phyloP scores from a whole-genome alignment of 2,888 invertebrate genomes.

The Athripsodes cinereus region DNA sequence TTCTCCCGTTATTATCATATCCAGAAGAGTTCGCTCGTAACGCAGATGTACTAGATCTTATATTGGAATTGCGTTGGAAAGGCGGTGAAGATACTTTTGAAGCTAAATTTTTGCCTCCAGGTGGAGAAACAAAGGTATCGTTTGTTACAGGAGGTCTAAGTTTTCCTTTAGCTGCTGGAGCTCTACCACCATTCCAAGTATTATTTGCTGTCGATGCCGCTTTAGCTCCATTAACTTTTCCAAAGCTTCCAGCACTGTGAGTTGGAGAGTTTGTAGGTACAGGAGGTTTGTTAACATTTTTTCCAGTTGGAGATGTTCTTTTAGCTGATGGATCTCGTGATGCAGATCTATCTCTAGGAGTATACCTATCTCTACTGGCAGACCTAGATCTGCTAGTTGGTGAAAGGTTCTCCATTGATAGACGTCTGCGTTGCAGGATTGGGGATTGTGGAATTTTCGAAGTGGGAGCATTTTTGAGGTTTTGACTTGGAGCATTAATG shows the following conservation, averaged over 20 bases:
- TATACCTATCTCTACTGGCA: slow-evolving; percentile 26
- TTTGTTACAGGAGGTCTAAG: slow-evolving; percentile 40
- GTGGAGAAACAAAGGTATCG: slow-evolving; percentile 39
- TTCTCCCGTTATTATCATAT: slow-evolving; percentile 45
- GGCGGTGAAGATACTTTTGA: slow-evolving; percentile 38
- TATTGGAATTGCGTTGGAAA: slow-evolving; percentile 49
- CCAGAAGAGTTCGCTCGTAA: slow-evolving; percentile 34
- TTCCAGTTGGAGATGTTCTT: slow-evolving; percentile 40
- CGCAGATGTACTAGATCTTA: slow-evolving; percentile 46
- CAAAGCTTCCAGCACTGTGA: slow-evolving; percentile 37
- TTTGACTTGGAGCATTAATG: slow-evolving; percentile 45
- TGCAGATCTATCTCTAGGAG: slow-evolving; percentile 27
- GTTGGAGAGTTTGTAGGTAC: slow-evolving; percentile 46
- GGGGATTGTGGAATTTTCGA: slow-evolving; percentile 39
- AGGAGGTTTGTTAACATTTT: slow-evolving; percentile 43
- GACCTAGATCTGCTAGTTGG: slow-evolving; percentile 23
- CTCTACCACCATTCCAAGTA: slow-evolving; percentile 73
- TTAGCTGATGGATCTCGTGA: slow-evolving; percentile 29
- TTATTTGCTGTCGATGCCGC: slow-evolving; percentile 52
- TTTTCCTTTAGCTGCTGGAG: slow-evolving; percentile 38
- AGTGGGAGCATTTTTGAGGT: slow-evolving; percentile 33
- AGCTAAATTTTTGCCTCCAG: slow-evolving; percentile 37
- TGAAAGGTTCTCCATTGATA: slow-evolving; percentile 25
- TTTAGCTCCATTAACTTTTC: slow-evolving; percentile 46
- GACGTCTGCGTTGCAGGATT: slow-evolving; percentile 34